Conservation (phyloP, 2,797 vertebrate genomes). For the Diplodus puntazzo region DNA sequence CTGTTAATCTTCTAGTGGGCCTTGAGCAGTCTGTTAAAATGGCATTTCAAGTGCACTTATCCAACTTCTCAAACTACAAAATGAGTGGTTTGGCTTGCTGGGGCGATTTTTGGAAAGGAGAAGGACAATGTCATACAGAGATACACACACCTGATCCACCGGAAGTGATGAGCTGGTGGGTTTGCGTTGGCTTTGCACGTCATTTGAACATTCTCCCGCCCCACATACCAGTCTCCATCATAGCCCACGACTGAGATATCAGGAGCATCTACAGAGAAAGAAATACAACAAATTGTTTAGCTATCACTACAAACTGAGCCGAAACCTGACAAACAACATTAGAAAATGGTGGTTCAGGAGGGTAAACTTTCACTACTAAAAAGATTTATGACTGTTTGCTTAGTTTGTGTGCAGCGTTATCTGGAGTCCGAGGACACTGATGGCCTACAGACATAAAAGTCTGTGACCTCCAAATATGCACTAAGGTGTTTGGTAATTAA, state of each 20-base stretch:
- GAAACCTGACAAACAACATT: not conserved
- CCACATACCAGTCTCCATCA: slow-evolving; percentile 96
- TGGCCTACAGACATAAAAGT: slow-evolving; percentile 22
- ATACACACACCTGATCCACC: slow-evolving; percentile 93
- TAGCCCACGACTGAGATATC: slow-evolving; percentile 96
- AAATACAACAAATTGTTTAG: not conserved
- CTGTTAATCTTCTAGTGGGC: not conserved
- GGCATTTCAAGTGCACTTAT: not conserved
- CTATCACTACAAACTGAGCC: not conserved
- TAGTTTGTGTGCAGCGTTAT: slow-evolving; percentile 32
- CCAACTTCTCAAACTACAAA: not conserved
- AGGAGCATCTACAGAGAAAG: slow-evolving; percentile 89
- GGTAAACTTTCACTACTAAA: not conserved
- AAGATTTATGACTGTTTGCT: slow-evolving; percentile 18
- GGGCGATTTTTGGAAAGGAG: not conserved
- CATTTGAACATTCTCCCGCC: slow-evolving; percentile 93
- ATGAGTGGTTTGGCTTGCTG: not conserved
- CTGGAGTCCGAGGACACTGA: slow-evolving; percentile 17
- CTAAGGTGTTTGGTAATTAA: slow-evolving; percentile 4
- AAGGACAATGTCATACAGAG: not conserved
- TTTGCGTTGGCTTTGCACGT: slow-evolving; percentile 96
- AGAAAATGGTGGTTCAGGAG: not conserved
- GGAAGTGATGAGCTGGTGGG: slow-evolving; percentile 93
- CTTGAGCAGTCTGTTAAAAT: not conserved
- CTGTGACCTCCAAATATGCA: slow-evolving; percentile 30